phyloP scores from a whole-genome alignment of 1,140 invertebrate genomes.

The Melitaea cinxia region DNA sequence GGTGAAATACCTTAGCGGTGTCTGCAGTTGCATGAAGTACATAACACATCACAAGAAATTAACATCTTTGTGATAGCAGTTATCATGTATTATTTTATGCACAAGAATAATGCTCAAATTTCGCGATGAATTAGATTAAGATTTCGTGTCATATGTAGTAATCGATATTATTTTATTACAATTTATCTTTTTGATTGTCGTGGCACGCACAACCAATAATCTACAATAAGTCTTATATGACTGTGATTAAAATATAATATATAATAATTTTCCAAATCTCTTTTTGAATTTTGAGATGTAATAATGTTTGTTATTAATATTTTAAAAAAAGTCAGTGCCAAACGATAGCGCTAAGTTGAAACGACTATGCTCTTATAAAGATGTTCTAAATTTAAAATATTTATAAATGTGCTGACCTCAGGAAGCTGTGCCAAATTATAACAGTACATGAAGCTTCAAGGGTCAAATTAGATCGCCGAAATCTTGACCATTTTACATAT shows the following conservation, averaged over 20 bases:
- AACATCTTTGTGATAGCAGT: conserved; percentile 64
- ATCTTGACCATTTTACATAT: conserved; percentile 78
- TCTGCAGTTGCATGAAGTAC: conserved; percentile 39
- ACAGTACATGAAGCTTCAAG: conserved; percentile 50
- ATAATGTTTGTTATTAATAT: conserved; percentile 65
- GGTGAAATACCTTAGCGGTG: conserved; percentile 82
- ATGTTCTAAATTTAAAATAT: conserved; percentile 56
- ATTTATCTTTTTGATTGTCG: conserved; percentile 63
- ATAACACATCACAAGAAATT: conserved; percentile 61
- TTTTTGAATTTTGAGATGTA: conserved; percentile 57
- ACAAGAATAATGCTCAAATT: conserved; percentile 80
- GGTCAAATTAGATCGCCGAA: conserved; percentile 77
- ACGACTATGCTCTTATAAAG: conserved; percentile 59
- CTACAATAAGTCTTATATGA: conserved; percentile 58
- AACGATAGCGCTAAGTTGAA: conserved; percentile 78
- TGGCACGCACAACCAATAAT: conserved; percentile 67
- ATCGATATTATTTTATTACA: conserved; percentile 64
- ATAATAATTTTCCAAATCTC: conserved; percentile 63
- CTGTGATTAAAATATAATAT: conserved; percentile 77
- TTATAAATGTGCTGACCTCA: conserved; percentile 33
- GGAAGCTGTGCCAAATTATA: conserved; percentile 19
- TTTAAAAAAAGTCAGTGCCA: conserved; percentile 76
- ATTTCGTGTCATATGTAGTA: conserved; percentile 80
- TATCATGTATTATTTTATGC: conserved; percentile 74
- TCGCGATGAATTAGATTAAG: conserved; percentile 76